These are phyloP conservation scores for Aleiodes leptofemur DNA, from an alignment of 2,888 invertebrate genomes.

Conservation along the genomic window DNA sequence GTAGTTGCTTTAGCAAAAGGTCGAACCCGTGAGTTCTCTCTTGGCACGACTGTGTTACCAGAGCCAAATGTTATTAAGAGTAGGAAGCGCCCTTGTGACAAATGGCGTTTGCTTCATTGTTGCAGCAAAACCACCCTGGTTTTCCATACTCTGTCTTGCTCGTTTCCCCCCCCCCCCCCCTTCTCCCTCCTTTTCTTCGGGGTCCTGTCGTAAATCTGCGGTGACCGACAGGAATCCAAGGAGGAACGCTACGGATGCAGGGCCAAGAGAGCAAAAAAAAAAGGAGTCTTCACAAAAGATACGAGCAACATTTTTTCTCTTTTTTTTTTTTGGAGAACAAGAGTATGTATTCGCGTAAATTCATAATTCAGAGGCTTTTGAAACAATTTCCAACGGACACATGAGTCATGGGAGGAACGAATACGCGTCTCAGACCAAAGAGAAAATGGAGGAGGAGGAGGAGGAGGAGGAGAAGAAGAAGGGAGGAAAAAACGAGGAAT, in stretches of 20 bases:
- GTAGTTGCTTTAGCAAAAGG: constrained; percentile 32
- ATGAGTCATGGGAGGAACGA: too few species aligned
- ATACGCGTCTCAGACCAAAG: too few species aligned
- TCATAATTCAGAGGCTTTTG: too few species aligned
- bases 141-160: constrained; percentile 1
- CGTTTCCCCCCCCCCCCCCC: not conserved
- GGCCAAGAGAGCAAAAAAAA: constrained; percentile 19
- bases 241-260: constrained; percentile 54
- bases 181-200: constrained; percentile 15
- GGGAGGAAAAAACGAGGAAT: not conserved
- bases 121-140: constrained; percentile 64
- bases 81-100: constrained; percentile 74
- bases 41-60: constrained; percentile 48
- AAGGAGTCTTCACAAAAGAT: not conserved
- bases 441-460: not conserved
- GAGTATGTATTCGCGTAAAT: not conserved
- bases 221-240: constrained; percentile 67
- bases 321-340: not conserved
- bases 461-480: too few species aligned
- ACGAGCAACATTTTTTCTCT: too few species aligned
- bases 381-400: too few species aligned
- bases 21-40: constrained; percentile 36
- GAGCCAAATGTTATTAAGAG: constrained; percentile 69
- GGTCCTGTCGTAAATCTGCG: constrained; percentile 70
- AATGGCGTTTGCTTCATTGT: constrained; percentile 73